These are phyloP conservation scores for Argyresthia albistria DNA, from an alignment of 2,888 invertebrate genomes.

Conservation along the genomic window DNA sequence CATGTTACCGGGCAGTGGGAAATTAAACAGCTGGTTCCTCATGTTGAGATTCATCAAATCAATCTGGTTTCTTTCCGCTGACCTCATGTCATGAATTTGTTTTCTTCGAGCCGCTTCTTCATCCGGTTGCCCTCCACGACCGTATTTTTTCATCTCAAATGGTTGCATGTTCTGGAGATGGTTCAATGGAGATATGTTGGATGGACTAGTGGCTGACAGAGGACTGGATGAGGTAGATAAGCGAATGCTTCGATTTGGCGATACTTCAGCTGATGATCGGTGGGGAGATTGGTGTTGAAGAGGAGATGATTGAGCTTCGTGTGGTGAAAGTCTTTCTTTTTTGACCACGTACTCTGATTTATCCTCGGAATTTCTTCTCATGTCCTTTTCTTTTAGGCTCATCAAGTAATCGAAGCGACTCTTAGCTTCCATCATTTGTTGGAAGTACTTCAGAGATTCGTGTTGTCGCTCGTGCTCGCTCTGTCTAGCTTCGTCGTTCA, in stretches of 20 bases:
- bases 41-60: constrained; percentile 75
- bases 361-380: constrained; percentile 21
- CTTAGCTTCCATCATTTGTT: constrained; percentile 62
- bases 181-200: constrained; percentile 84
- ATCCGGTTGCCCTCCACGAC: constrained; percentile 37
- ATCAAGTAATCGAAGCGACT: constrained; percentile 52
- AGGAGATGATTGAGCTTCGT: constrained; percentile 37
- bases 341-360: constrained; percentile 27
- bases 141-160: constrained; percentile 87
- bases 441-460: constrained; percentile 55
- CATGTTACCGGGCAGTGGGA: constrained; percentile 71
- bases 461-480: constrained; percentile 37
- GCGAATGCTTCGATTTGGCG: constrained; percentile 48
- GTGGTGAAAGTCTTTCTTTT: constrained; percentile 45
- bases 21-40: constrained; percentile 76
- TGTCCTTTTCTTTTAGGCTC: constrained; percentile 52
- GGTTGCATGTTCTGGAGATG: constrained; percentile 96
- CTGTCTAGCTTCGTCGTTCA: constrained; percentile 37
- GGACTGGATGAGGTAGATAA: constrained; percentile 64
- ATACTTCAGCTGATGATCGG: constrained; percentile 49
- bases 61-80: constrained; percentile 52
- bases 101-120: constrained; percentile 61
- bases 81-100: constrained; percentile 46
- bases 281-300: constrained; percentile 35
- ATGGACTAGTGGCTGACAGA: constrained; percentile 69